A percentile compares a stretch with the other conserved stretches of the same genome.
phyloP scores from a whole-genome alignment of 2,113 vertebrate species.

The Lutjanus erythropterus region DNA sequence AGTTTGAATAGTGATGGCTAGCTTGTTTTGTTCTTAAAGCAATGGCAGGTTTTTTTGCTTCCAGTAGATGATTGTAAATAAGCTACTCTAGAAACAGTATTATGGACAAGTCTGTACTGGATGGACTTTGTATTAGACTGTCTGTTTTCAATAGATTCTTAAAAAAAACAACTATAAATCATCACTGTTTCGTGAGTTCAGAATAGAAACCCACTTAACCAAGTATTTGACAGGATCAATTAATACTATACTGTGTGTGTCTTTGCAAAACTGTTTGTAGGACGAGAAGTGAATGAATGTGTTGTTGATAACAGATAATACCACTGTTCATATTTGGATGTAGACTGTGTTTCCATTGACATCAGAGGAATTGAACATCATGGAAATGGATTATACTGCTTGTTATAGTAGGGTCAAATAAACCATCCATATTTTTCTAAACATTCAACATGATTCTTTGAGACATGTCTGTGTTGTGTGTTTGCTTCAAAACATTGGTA shows the following conservation, averaged over 20 bases:
- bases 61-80: constrained; percentile 87
- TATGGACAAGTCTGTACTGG: constrained; percentile 81
- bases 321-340: constrained; percentile 83
- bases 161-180: constrained; percentile 72
- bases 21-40: constrained; percentile 80
- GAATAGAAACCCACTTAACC: constrained; percentile 85
- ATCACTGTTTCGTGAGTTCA: constrained; percentile 82
- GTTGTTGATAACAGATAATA: constrained; percentile 74
- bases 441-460: constrained; percentile 52
- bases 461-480: constrained; percentile 45
- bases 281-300: constrained; percentile 79
- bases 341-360: constrained; percentile 83
- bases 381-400: constrained; percentile 77
- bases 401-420: constrained; percentile 85
- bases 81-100: constrained; percentile 84
- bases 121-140: constrained; percentile 85
- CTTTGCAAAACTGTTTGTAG: constrained; percentile 81
- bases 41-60: constrained; percentile 79
- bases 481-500: not conserved
- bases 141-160: constrained; percentile 84
- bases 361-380: constrained; percentile 70
- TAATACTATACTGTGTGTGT: constrained; percentile 81
- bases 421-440: constrained; percentile 88
- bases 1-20: constrained; percentile 79
- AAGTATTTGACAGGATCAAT: constrained; percentile 80